A percentile compares a stretch with the other conserved stretches of the same genome.
Conservation (phyloP, 2,797 vertebrate genomes). For the Darevskia nairensis region DNA sequence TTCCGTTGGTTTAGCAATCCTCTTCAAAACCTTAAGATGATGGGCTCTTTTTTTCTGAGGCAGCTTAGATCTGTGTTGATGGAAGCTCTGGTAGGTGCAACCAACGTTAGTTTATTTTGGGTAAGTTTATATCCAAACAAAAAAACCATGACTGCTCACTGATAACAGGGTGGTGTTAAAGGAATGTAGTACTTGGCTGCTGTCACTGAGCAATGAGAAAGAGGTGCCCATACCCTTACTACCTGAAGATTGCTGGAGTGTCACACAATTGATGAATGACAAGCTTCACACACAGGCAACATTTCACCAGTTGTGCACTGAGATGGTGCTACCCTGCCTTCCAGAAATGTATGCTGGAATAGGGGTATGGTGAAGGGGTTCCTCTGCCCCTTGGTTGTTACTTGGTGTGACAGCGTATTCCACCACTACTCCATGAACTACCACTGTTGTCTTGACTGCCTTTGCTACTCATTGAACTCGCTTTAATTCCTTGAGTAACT, state of each 20-base stretch:
- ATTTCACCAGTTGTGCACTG: neutral
- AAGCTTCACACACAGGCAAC: neutral
- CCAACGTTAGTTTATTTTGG: no score
- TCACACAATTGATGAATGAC: neutral
- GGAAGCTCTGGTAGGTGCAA: no score
- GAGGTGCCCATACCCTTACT: neutral
- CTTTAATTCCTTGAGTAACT: constrained; percentile 60
- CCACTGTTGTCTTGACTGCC: constrained; percentile 65
- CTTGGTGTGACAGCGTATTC: neutral
- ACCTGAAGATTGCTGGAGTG: neutral
- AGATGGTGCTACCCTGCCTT: neutral
- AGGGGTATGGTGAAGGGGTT: neutral
- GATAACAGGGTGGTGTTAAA: neutral
- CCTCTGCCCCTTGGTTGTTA: neutral
- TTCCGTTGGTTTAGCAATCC: no score
- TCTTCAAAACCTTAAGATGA: no score
- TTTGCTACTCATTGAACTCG: constrained; percentile 55
- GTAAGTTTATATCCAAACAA: no score
- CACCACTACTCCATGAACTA: neutral
- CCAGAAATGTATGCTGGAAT: neutral
- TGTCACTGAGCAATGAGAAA: neutral
- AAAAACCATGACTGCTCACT: neutral
- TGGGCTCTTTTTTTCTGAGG: no score
- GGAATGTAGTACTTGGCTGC: neutral
- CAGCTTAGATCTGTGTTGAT: no score